These are phyloP conservation scores for Epiperipatus broadwayi DNA, from an alignment of 2,888 invertebrate species.

Conservation along the genomic window DNA sequence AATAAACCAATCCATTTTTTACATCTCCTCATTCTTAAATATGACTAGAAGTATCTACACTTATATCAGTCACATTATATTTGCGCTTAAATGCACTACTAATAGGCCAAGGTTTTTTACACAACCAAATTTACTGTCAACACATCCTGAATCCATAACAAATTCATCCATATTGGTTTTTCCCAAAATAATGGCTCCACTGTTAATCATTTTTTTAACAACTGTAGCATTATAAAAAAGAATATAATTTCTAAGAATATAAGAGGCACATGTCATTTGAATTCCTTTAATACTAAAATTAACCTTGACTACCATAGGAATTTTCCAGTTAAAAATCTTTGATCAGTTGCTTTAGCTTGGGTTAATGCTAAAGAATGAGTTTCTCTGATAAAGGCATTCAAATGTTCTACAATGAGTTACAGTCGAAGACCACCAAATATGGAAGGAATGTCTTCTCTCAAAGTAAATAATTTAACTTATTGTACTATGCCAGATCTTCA, in stretches of 20 bases:
- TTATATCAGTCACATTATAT: no score
- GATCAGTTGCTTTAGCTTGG: no score
- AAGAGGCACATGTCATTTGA: slow-evolving; percentile 57
- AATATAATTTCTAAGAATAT: slow-evolving; percentile 66
- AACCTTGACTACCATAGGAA: slow-evolving; percentile 77
- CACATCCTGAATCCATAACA: slow-evolving; percentile 78
- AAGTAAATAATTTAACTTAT: slow-evolving; percentile 94
- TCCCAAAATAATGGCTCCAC: slow-evolving; percentile 66
- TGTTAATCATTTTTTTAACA: slow-evolving; percentile 46
- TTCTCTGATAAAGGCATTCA: no score
- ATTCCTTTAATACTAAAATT: slow-evolving; percentile 67
- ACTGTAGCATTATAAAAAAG: slow-evolving; percentile 84
- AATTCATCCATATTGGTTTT: slow-evolving; percentile 97
- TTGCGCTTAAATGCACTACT: no score
- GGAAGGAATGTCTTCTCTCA: slow-evolving; percentile 87
- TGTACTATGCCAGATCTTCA: slow-evolving; percentile 89
- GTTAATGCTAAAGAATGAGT: no score
- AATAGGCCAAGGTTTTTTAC: slow-evolving; percentile 83
- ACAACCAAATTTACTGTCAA: slow-evolving; percentile 70
- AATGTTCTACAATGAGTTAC: slow-evolving; percentile 43
- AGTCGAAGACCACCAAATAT: slow-evolving; percentile 77
- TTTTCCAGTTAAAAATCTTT: no score
- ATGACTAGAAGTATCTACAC: no score
- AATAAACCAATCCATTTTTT: slow-evolving; percentile 58
- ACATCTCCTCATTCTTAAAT: no score